Percentiles rank a stretch among this genome's conserved stretches.
These are phyloP conservation scores for Sarcophilus harrisii DNA, from an alignment of 2,797 vertebrate genomes.

Conservation along the genomic window DNA sequence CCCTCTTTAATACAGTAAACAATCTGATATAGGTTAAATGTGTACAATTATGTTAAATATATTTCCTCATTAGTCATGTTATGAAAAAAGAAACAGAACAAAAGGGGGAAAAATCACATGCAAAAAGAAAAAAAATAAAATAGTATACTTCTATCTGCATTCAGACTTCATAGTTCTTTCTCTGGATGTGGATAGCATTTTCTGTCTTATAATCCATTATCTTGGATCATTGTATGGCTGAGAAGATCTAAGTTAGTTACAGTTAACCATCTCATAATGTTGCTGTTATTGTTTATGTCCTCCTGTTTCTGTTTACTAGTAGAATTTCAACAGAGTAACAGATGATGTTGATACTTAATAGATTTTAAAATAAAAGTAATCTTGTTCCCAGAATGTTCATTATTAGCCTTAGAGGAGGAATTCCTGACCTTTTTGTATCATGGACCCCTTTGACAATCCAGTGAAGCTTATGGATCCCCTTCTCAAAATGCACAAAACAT, in stretches of 20 bases:
- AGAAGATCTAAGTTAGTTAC: not conserved
- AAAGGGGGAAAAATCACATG: not conserved
- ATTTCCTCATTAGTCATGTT: not conserved
- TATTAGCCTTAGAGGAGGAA: not conserved
- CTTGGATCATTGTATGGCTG: not conserved
- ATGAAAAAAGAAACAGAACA: not conserved
- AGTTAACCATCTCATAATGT: not conserved
- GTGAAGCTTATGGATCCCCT: not conserved
- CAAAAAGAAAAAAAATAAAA: not conserved
- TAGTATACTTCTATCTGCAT: not conserved
- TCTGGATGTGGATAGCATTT: not conserved
- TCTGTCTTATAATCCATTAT: too few species aligned
- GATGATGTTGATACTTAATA: accelerated
- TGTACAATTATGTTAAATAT: not conserved
- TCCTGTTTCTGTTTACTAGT: not conserved
- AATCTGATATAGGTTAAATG: not conserved
- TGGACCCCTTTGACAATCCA: not conserved
- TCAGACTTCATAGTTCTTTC: not conserved
- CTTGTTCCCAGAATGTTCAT: not conserved
- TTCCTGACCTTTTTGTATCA: not conserved
- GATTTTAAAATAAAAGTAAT: not conserved
- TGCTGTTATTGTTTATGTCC: not conserved
- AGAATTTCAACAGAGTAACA: not conserved
- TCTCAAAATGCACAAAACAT: not conserved
- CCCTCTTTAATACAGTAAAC: not conserved